Evolutionary conservation across 2,888 invertebrate species (phyloP).

Genomic region (Eupithecia tripunctaria): DNA sequence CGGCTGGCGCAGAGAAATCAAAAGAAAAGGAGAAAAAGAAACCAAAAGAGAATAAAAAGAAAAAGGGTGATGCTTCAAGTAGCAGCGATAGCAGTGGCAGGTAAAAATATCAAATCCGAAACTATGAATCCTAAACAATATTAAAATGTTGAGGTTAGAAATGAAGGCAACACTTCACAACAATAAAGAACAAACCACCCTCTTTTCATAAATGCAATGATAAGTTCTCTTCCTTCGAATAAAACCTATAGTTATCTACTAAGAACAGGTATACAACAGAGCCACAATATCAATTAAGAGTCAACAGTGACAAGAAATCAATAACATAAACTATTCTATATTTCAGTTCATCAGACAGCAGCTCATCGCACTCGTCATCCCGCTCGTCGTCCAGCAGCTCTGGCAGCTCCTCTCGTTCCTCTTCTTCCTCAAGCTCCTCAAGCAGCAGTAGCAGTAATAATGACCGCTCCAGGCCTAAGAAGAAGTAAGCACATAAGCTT

Average conservation of each 20-base stretch:
- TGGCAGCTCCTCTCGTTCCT: conserved; percentile 83
- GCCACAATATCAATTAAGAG: background rate
- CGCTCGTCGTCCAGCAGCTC: conserved; percentile 92
- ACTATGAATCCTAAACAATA: too few relatives aligned
- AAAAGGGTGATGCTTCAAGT: conserved; percentile 89
- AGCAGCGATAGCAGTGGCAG: conserved; percentile 92
- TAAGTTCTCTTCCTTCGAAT: background rate
- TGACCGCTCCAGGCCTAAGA: conserved; percentile 86
- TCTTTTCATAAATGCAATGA: background rate
- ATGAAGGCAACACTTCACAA: background rate
- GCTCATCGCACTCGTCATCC: conserved; percentile 91
- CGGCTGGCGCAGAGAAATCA: conserved; percentile 85
- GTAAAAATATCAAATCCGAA: conserved; percentile 53
- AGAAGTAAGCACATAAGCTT: conserved; percentile 78
- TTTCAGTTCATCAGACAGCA: conserved; percentile 90
- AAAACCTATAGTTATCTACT: background rate
- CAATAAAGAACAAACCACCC: background rate
- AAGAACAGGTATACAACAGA: background rate
- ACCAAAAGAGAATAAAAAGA: conserved; percentile 84
- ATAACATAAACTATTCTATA: background rate
- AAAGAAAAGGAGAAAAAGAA: conserved; percentile 88
- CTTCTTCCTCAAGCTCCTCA: conserved; percentile 86
- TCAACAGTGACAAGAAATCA: too few relatives aligned
- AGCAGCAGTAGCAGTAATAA: conserved; percentile 87
- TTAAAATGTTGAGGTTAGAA: conserved; percentile 31